These are phyloP conservation scores for Mesorhabditis belari DNA, from an alignment of 2,888 invertebrate species.

Conservation along the genomic window DNA sequence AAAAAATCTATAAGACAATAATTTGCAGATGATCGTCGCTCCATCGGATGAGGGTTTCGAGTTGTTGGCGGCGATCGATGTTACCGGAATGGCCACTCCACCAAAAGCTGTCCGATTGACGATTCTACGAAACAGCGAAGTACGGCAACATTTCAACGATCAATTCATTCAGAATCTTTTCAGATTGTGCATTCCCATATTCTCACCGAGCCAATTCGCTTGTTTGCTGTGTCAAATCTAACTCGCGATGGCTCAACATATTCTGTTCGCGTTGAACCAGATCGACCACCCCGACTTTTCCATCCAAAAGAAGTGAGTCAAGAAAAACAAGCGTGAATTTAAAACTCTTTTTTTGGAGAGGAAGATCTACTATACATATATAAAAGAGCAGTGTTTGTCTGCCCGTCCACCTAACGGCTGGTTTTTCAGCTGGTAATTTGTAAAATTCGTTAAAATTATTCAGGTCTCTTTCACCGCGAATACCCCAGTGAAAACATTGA, in stretches of 20 bases:
- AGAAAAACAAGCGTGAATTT: no score
- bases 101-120: constrained; percentile 21
- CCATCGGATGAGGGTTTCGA: constrained; percentile 27
- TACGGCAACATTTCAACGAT: not conserved
- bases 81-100: constrained; percentile 5
- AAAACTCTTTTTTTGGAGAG: no score
- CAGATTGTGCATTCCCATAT: constrained; percentile 9
- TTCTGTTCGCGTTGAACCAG: constrained; percentile 24
- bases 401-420: no score
- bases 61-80: constrained; percentile 25
- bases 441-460: no score
- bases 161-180: constrained; percentile 3
- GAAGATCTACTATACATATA: no score
- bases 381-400: no score
- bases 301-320: constrained; percentile 13
- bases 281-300: constrained; percentile 16
- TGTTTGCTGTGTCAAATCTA: constrained; percentile 18
- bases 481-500: not conserved
- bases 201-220: constrained; percentile 16
- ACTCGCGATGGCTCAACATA: constrained; percentile 18
- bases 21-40: constrained; percentile 17
- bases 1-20: not conserved
- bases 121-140: not conserved
- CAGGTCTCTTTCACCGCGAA: not conserved
- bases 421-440: no score